Evolutionary conservation across 2,888 invertebrate genomes (phyloP).

Genomic region (Ryuthela nishihirai): DNA sequence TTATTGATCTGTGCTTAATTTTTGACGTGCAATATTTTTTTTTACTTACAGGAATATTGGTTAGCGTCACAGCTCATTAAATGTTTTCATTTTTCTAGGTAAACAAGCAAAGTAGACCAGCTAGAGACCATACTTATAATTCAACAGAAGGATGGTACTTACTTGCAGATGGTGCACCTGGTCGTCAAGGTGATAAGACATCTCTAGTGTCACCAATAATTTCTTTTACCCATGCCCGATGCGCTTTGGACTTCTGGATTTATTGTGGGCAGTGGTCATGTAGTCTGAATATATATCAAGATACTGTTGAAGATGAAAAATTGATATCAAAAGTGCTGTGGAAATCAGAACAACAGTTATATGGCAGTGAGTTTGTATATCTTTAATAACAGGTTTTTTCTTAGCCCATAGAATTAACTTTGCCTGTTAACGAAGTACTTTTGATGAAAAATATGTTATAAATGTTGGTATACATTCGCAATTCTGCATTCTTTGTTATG

Average conservation of each 20-base stretch:
- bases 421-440: no score
- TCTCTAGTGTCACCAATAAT: constrained; percentile 18
- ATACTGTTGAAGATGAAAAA: not conserved
- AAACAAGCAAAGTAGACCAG: constrained; percentile 14
- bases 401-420: no score
- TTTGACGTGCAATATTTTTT: no score
- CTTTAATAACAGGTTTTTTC: not conserved
- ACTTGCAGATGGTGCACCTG: constrained; percentile 22
- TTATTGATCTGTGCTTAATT: no score
- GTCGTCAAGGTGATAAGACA: constrained; percentile 17
- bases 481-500: no score
- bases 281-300: constrained; percentile 1
- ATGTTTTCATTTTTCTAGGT: constrained; percentile 6
- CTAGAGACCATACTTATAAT: constrained; percentile 15
- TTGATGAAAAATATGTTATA: no score
- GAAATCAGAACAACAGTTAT: not conserved
- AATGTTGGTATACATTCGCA: no score
- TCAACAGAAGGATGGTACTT: constrained; percentile 30
- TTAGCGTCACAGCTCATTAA: no score
- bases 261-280: constrained; percentile 6
- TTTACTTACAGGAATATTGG: no score
- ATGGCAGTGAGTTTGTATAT: constrained; percentile 12
- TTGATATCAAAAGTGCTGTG: not conserved
- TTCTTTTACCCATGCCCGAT: constrained; percentile 17
- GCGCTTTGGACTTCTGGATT: constrained; percentile 34